Evolutionary conservation across 2,888 invertebrate species (phyloP).

Genomic region (Azorinus chamasolen): DNA sequence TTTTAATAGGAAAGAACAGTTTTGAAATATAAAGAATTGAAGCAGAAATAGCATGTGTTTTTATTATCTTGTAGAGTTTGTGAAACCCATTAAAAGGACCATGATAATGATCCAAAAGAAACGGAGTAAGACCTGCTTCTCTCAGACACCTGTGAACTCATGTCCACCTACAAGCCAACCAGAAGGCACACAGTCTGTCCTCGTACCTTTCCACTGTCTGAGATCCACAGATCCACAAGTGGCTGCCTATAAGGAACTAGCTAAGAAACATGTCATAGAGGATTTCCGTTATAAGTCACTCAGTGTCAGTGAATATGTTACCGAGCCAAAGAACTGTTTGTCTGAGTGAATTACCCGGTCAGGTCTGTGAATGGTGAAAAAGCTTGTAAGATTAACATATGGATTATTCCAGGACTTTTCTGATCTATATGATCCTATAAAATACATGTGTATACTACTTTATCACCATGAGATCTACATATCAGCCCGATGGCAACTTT

Average conservation of each 20-base stretch:
- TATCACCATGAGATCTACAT: too few relatives aligned
- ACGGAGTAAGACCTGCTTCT: conserved; percentile 56
- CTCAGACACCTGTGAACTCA: conserved; percentile 53
- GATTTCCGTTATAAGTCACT: conserved; percentile 12
- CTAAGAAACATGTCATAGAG: conserved; percentile 1
- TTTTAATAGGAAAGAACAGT: too few relatives aligned
- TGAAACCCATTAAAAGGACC: conserved; percentile 32
- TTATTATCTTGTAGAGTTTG: conserved; percentile 29
- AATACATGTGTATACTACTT: too few relatives aligned
- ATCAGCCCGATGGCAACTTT: too few relatives aligned
- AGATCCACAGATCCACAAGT: conserved; percentile 7
- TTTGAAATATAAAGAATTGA: too few relatives aligned
- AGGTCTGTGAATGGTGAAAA: conserved; percentile 13
- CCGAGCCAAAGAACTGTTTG: conserved; percentile 16
- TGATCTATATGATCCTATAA: too few relatives aligned
- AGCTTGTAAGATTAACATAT: too few relatives aligned
- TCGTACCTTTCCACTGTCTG: conserved; percentile 55
- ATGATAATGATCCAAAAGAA: conserved; percentile 13
- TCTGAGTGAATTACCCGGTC: background rate
- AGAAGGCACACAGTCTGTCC: conserved; percentile 19
- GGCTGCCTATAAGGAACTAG: conserved; percentile 11
- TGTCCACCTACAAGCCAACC: conserved; percentile 52
- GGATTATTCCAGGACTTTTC: too few relatives aligned
- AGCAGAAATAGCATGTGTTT: too few relatives aligned
- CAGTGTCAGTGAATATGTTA: conserved; percentile 5